These are phyloP conservation scores for Melanogrammus aeglefinus DNA, from an alignment of 2,797 vertebrate species.

Conservation along the genomic window DNA sequence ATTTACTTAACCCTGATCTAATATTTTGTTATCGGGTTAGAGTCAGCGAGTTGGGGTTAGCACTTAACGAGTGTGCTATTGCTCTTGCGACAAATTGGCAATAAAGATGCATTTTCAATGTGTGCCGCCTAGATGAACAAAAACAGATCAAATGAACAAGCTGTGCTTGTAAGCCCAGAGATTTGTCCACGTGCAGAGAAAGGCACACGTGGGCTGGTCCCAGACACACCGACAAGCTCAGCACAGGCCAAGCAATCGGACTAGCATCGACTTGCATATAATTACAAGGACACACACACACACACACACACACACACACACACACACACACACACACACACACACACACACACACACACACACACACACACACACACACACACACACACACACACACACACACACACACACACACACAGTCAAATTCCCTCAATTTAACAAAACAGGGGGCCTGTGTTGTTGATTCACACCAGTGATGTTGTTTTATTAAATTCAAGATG, in stretches of 20 bases:
- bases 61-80: not conserved
- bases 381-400: conserved; percentile 10
- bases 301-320: not conserved
- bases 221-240: not conserved
- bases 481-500: conserved; percentile 71
- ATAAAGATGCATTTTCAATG: not conserved
- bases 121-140: not conserved
- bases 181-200: not conserved
- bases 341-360: not conserved
- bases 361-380: conserved; percentile 12
- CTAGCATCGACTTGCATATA: conserved; percentile 1
- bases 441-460: conserved; percentile 9
- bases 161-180: not conserved
- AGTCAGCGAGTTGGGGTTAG: not conserved
- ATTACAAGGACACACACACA: not conserved
- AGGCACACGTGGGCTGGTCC: not conserved
- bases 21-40: not conserved
- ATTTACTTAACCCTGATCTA: not conserved
- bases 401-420: conserved; percentile 7
- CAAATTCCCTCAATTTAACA: conserved; percentile 31
- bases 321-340: not conserved
- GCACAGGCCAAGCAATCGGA: not conserved
- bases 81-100: not conserved
- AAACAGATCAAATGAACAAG: not conserved
- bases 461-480: conserved; percentile 29